Evolutionary conservation across 2,888 invertebrate genomes (phyloP).

Genomic region (Teleogryllus oceanicus): DNA sequence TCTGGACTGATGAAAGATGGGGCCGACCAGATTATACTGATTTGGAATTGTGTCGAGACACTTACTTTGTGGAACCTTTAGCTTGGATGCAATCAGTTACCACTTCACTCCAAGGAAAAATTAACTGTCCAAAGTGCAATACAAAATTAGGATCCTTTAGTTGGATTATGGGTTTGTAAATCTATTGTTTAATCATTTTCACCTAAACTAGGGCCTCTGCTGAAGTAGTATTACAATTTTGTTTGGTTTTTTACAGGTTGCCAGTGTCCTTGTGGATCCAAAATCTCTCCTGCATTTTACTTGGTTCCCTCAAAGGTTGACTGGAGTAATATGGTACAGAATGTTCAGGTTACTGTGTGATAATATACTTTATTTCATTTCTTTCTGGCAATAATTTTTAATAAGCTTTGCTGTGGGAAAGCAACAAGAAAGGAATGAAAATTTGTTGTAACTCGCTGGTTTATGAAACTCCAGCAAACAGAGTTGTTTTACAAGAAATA

Average conservation of each 20-base stretch:
- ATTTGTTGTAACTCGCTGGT: no score
- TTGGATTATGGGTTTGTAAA: constrained; percentile 71
- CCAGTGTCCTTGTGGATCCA: constrained; percentile 84
- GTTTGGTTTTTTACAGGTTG: constrained; percentile 59
- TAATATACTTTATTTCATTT: constrained; percentile 19
- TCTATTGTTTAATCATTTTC: not conserved
- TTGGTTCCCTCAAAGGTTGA: constrained; percentile 87
- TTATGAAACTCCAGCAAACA: no score
- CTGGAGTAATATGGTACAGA: constrained; percentile 82
- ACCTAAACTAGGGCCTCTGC: not conserved
- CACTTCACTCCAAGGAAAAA: constrained; percentile 71
- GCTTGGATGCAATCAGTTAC: constrained; percentile 79
- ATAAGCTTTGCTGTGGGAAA: no score
- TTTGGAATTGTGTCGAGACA: constrained; percentile 59
- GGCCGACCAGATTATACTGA: constrained; percentile 30
- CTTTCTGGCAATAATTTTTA: no score
- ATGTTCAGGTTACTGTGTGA: constrained; percentile 73
- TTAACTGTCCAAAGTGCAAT: constrained; percentile 80
- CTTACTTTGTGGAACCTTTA: constrained; percentile 84
- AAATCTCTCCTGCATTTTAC: constrained; percentile 88
- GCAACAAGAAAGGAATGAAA: no score
- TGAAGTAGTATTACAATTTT: not conserved
- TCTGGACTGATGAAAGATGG: constrained; percentile 51
- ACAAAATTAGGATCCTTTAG: constrained; percentile 85
- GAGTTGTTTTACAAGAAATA: no score